These are phyloP conservation scores for Mesocricetus auratus DNA, from an alignment of 2,113 vertebrate genomes.

Conservation along the genomic window DNA sequence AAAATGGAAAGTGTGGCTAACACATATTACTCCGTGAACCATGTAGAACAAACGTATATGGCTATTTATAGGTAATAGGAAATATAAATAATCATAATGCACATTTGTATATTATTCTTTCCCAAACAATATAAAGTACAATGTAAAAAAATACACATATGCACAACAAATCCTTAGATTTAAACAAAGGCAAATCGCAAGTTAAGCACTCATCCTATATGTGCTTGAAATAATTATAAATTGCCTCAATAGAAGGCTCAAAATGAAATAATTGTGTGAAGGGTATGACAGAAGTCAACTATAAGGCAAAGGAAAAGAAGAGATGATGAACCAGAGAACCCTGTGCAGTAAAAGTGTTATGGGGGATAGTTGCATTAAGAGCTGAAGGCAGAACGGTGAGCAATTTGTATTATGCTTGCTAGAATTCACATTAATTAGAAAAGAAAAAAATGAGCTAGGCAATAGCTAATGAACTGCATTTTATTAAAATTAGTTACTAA, in stretches of 20 bases:
- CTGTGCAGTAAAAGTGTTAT: background rate
- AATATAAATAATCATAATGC: background rate
- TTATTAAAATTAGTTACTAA: background rate
- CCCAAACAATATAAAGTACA: background rate
- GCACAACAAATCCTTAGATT: background rate
- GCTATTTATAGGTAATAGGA: background rate
- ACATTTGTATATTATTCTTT: background rate
- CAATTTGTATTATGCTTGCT: background rate
- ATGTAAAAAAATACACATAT: background rate
- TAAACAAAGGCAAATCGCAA: slow-evolving; percentile 16
- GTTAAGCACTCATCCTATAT: background rate
- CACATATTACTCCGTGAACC: background rate
- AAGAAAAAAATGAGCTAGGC: background rate
- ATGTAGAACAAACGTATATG: background rate
- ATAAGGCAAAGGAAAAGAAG: background rate
- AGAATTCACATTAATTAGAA: slow-evolving; percentile 35
- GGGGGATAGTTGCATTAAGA: background rate
- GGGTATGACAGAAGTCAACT: background rate
- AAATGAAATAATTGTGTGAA: background rate
- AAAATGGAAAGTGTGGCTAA: background rate
- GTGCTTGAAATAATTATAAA: background rate
- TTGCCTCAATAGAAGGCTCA: background rate
- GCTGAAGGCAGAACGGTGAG: background rate
- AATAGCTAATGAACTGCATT: background rate
- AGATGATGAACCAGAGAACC: background rate